Conservation (phyloP, 2,113 vertebrate species). For the Theristicus caerulescens region DNA sequence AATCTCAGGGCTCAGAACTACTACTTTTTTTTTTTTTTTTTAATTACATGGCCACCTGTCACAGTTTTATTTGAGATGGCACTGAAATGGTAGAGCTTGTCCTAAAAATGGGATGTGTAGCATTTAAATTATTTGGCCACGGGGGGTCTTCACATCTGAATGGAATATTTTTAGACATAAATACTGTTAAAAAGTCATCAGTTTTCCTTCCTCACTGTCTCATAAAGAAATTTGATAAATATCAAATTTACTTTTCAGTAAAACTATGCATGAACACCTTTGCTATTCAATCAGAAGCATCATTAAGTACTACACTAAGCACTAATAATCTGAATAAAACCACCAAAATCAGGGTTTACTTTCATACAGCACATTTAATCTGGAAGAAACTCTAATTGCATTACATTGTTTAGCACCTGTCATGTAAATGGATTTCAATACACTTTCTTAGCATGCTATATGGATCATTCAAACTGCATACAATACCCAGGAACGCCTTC, state of each 20-base stretch:
- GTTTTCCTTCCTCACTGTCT: background rate
- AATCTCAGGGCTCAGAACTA: conserved; percentile 39
- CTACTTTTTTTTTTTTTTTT: background rate
- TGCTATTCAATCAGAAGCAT: background rate
- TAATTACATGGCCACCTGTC: conserved; percentile 47
- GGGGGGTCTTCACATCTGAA: background rate
- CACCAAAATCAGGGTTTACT: background rate
- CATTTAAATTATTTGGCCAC: conserved; percentile 47
- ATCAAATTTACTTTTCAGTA: background rate
- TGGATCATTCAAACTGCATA: background rate
- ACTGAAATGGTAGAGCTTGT: conserved; percentile 46
- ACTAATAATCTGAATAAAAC: background rate
- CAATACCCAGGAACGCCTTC: background rate
- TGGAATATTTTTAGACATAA: background rate
- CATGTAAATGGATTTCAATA: background rate
- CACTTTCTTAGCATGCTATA: background rate
- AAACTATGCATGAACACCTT: background rate
- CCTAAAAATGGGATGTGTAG: conserved; percentile 36
- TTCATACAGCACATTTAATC: background rate
- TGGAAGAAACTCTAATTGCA: background rate
- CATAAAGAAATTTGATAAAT: background rate
- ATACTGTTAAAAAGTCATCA: background rate
- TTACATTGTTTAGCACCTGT: background rate
- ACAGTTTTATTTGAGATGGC: conserved; percentile 28
- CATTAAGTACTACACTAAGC: background rate